Base-by-base conservation (phyloP, 1,140 invertebrate species). In the Tetramorium simillimum region DNA sequence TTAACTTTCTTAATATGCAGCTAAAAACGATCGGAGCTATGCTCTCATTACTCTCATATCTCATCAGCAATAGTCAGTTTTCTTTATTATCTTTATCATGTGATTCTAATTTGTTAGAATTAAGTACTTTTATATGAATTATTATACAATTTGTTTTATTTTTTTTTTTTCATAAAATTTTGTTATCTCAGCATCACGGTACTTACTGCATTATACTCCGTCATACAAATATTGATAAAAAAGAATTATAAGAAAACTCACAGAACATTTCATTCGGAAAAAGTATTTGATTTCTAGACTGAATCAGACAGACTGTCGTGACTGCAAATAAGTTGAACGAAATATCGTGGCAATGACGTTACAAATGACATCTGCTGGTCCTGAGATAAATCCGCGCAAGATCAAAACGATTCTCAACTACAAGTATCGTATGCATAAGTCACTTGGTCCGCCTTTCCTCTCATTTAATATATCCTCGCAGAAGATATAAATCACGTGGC, bases 401-500 rank as follows among this genome's bases (percentile, higher is more conserved):
- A 72, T 51, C 24, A 12, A 72, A 82, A 72, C 37, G 51, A 58
- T 72, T 40, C 65, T 56, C 24, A 7, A 51, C 60, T 60, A 46
- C 62, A 85, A 67, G 51, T 76, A 73, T 86, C 73, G 37, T 33
- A 69, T 70, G 77, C 81, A 89, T 91, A 91, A 88, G 81, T 88
- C 87, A 77, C 65, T 87, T 73, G 62, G 67, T 49, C n/a, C 37
- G 67, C 58, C 60, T 72, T 85, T 73, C 24, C 51, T 75, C 70
- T 76, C 86, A 58, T 76, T 67, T 81, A 75, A 86, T 85, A 62
- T 85, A 86, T 91, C 86, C 85, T 88, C 76, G 77, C 67, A 84
- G 49, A 46, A 53, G 90, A 91, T 86, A 92, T 92, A 92, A 92
- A 92, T 92, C 91, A 92, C 86, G 49, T 21, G 60, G 24, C 82